Evolutionary conservation across 2,113 vertebrate species (phyloP).

Genomic region (Machaerirhynchus nigripectus): DNA sequence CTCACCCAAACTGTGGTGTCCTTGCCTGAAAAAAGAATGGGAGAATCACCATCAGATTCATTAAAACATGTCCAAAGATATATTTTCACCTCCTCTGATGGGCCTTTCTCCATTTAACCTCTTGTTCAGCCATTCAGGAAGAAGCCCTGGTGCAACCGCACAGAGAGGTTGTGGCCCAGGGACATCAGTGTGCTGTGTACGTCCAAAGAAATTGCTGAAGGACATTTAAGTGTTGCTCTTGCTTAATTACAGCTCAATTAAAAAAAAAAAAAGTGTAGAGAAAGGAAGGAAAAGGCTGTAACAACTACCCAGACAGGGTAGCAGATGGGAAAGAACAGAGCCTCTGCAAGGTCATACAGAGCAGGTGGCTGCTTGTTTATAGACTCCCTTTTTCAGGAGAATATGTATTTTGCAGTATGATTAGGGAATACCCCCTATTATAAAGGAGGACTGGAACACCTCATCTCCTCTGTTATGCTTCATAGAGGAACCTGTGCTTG

Average conservation of each 20-base stretch:
- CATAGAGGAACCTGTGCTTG: neutral
- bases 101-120: neutral
- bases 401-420: neutral
- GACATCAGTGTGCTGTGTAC: neutral
- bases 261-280: neutral
- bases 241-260: neutral
- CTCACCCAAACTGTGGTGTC: neutral
- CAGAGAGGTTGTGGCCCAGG: neutral
- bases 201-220: neutral
- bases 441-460: neutral
- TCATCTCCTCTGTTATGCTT: neutral
- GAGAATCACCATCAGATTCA: neutral
- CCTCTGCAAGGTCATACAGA: neutral
- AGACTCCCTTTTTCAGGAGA: neutral
- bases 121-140: neutral
- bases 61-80: neutral
- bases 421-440: neutral
- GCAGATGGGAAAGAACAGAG: neutral
- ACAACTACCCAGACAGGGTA: neutral
- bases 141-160: neutral
- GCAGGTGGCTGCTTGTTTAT: neutral
- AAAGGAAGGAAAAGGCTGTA: neutral
- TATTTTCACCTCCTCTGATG: neutral
- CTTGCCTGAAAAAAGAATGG: neutral
- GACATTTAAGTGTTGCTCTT: neutral